Evolutionary conservation across 2,797 vertebrate genomes (phyloP), one percentile per base, ranked within the genome.

Genomic region (Dipus sagitta): DNA sequence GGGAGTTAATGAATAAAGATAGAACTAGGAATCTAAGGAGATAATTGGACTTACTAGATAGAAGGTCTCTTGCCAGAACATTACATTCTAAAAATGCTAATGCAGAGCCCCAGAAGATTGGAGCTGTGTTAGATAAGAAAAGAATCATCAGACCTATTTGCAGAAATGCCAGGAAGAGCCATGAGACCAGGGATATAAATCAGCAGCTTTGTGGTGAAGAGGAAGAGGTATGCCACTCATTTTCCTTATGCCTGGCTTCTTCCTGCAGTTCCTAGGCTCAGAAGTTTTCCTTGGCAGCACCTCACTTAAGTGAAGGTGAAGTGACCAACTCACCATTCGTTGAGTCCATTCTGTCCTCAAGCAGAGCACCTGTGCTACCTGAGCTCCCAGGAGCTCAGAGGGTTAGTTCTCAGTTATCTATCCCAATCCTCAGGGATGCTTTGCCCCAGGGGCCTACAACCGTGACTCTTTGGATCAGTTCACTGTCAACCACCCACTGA

Each of bases 1-100:
- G n/a, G 78, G 88, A 97, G 92, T 95, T 96, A 95, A 97, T 96
- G 97, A 96, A 96, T 97, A 97, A 97, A 97, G 96, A 97, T 95
- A 95, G 96, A 95, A 92, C 90, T 75, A 92, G 90, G 77, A 95
- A 92, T 96, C 95, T 78, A 58, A 93, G 76, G 79, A 97, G 92
- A 95, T 97, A 96, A 97, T 97, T 97, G 96, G 96, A 84, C 96
- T 97, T 92, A 86, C 96, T 96, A 93, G 94, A 92, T 94, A 95
- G 74, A 96, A 92, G 92, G 92, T 96, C 95, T 96, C 95, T 97
- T 95, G 94, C 94, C 79, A 77, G 93, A 95, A 95, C 38, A 71
- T 76, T 93, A 96, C 92, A 92, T 96, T 83, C 92, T 95, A 88
- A 96, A 97, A 97, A 96, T 96, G 96, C 93, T 96, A 97, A 97